Evolutionary conservation across 2,113 vertebrate species (phyloP).

Genomic region (Eira barbara): DNA sequence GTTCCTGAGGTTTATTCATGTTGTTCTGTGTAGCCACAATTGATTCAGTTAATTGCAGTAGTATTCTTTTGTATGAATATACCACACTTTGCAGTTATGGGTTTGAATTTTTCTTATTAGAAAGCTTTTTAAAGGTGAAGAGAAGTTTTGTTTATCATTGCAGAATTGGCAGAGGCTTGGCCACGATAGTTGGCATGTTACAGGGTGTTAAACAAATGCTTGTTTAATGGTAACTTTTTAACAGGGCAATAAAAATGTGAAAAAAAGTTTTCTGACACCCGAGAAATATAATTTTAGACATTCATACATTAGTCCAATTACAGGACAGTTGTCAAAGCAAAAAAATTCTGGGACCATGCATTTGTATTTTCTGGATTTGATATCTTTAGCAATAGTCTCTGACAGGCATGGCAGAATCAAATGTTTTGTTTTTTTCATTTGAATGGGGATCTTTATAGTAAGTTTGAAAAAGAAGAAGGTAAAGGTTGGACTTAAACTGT

Average conservation of each 20-base stretch:
- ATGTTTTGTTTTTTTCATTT: not conserved
- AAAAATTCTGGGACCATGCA: not conserved
- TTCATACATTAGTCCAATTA: not conserved
- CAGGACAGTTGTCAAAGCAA: not conserved
- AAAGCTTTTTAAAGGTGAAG: not conserved
- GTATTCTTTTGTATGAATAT: not conserved
- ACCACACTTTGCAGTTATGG: not conserved
- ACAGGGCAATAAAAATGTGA: not conserved
- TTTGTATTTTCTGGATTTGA: not conserved
- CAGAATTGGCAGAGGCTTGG: not conserved
- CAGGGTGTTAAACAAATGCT: not conserved
- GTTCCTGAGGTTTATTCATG: not conserved
- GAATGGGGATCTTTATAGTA: not conserved
- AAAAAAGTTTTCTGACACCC: not conserved
- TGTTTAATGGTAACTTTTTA: not conserved
- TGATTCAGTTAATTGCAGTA: not conserved
- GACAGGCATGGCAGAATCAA: not conserved
- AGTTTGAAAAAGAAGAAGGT: not conserved
- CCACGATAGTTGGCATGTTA: not conserved
- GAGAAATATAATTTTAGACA: not conserved
- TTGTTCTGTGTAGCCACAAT: not conserved
- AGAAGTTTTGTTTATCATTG: not conserved
- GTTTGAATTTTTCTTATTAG: not conserved
- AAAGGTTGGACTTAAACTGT: not conserved
- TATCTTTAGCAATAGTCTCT: not conserved